Conservation (phyloP, 1,140 invertebrate species). For the Lethrus apterus region DNA sequence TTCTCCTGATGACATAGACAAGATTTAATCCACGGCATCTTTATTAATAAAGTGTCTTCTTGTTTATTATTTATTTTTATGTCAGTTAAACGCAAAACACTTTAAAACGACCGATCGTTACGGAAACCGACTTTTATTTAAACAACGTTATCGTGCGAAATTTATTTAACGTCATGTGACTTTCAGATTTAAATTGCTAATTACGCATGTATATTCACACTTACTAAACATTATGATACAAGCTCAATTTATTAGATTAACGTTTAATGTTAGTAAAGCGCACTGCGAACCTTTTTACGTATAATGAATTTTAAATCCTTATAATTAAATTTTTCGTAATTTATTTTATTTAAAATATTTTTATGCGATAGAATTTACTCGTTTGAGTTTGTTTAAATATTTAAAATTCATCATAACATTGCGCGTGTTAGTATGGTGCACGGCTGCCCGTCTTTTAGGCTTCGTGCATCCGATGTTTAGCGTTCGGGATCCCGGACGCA, state of each 20-base stretch:
- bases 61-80: neutral
- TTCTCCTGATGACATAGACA: slow-evolving; percentile 43
- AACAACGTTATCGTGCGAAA: too few relatives aligned
- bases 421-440: neutral
- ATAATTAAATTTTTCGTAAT: too few relatives aligned
- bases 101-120: neutral
- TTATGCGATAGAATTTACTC: too few relatives aligned
- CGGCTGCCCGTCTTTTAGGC: neutral
- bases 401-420: neutral
- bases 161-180: too few relatives aligned
- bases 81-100: neutral
- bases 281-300: slow-evolving; percentile 2
- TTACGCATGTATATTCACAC: slow-evolving; percentile 2
- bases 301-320: too few relatives aligned
- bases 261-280: neutral
- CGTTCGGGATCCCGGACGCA: slow-evolving; percentile 33
- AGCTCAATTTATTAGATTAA: too few relatives aligned
- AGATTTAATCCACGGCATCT: slow-evolving; percentile 43
- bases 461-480: slow-evolving; percentile 14
- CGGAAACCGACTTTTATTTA: too few relatives aligned
- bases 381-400: too few relatives aligned
- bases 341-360: slow-evolving; percentile 9
- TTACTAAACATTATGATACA: neutral
- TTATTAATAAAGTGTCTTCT: slow-evolving; percentile 6
- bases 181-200: slow-evolving; percentile 10